phyloP scores from a whole-genome alignment of 1,140 invertebrate species.

The Campodea augens region DNA sequence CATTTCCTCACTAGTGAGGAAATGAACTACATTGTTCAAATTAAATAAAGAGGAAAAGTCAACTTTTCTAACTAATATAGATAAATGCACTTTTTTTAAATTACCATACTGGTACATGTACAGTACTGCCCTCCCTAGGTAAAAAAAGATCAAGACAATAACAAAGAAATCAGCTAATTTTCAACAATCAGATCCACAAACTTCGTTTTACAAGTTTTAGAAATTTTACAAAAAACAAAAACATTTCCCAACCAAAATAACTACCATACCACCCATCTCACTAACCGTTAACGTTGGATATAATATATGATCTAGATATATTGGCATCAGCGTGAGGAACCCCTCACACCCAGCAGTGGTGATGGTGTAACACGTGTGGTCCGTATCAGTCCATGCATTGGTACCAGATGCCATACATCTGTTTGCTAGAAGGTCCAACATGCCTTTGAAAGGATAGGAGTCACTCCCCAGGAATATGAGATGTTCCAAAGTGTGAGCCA shows the following conservation, averaged over 20 bases:
- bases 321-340: slow-evolving; percentile 67
- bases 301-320: slow-evolving; percentile 79
- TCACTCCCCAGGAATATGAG: slow-evolving; percentile 79
- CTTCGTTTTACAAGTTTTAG: too few species aligned
- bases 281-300: slow-evolving; percentile 61
- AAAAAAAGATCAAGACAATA: too few species aligned
- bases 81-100: too few species aligned
- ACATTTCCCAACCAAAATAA: slow-evolving; percentile 9
- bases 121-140: too few species aligned
- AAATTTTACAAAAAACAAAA: slow-evolving; percentile 8
- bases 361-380: slow-evolving; percentile 79
- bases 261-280: too few species aligned
- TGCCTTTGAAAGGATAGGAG: slow-evolving; percentile 73
- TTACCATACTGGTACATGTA: too few species aligned
- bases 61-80: too few species aligned
- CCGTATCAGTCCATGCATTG: slow-evolving; percentile 59
- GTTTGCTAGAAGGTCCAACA: slow-evolving; percentile 72
- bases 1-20: too few species aligned
- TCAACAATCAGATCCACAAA: too few species aligned
- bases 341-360: slow-evolving; percentile 69
- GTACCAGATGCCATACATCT: slow-evolving; percentile 75
- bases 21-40: too few species aligned
- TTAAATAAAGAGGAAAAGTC: too few species aligned
- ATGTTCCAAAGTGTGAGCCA: slow-evolving; percentile 84
- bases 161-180: too few species aligned